Evolutionary conservation across 1,140 invertebrate genomes (phyloP).

Genomic region (Bombus pyrosoma): DNA sequence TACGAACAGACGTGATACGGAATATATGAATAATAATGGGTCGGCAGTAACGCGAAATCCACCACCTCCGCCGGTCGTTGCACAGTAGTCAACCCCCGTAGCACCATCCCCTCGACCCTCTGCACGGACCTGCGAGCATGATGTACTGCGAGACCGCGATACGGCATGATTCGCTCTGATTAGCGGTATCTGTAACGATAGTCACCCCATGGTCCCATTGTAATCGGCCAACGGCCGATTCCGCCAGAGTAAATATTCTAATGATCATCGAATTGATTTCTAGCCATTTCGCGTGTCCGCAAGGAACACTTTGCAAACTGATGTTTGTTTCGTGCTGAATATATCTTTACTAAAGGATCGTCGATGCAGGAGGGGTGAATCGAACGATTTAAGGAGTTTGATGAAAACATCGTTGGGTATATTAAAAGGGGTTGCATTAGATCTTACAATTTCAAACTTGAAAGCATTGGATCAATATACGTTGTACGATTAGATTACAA

Average conservation of each 20-base stretch:
- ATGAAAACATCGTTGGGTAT: background rate
- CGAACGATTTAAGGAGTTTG: background rate
- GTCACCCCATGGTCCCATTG: conserved; percentile 57
- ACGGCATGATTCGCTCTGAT: conserved; percentile 80
- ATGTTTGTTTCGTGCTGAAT: background rate
- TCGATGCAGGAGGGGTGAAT: background rate
- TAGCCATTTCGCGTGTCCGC: background rate
- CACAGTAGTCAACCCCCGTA: conserved; percentile 59
- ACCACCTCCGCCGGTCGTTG: conserved; percentile 63
- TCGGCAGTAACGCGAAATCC: conserved; percentile 73
- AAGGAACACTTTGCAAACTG: background rate
- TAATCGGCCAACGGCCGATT: conserved; percentile 30
- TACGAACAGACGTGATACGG: conserved; percentile 80
- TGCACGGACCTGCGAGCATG: conserved; percentile 60
- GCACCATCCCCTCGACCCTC: conserved; percentile 22
- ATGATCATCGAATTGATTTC: conserved; percentile 22
- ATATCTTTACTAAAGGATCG: too few species aligned
- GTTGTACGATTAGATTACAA: too few species aligned
- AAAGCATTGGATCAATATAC: too few species aligned
- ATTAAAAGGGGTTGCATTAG: too few species aligned
- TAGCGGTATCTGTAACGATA: conserved; percentile 80
- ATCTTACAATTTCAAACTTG: too few species aligned
- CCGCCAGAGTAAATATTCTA: conserved; percentile 43
- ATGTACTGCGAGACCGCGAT: conserved; percentile 76
- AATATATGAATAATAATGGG: conserved; percentile 83